Base-by-base conservation (phyloP, 1,140 invertebrate species). In the Lethrus apterus region DNA sequence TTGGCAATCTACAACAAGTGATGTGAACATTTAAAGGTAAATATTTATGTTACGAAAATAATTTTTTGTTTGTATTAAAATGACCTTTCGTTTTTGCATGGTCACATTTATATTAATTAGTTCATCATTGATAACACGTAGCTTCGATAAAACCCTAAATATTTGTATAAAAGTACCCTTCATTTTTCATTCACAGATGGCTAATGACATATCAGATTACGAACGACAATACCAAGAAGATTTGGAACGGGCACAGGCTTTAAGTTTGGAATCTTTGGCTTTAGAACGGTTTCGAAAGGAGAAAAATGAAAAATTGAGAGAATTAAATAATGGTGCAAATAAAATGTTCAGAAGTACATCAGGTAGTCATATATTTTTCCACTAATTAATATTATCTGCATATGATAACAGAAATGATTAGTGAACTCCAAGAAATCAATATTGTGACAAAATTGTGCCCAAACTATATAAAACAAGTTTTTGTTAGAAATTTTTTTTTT, bases 171-270 rank as follows among this genome's bases (percentile, higher is more conserved):
- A n/a, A n/a, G n/a, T n/a, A n/a, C n/a, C n/a, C n/a, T n/a, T n/a
- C n/a, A n/a, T n/a, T n/a, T n/a, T n/a, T n/a, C n/a, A n/a, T n/a
- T n/a, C n/a, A n/a, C n/a, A n/a, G n/a, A 73, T 73, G 71, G 71
- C 71, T 51, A 67, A 67, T 50, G 69, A 62, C 42, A 57, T 55
- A 51, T 62, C 68, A 51, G 83, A 87, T 62, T 84, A 83, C 72
- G 87, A 90, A 57, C 77, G 79, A 55, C 80, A 89, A 64, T 90
- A 85, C 64, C 74, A 87, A 70, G 83, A 86, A 53, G 87, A 92
- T 64, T 69, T 92, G 60, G 87, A 89, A 67, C 80, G 81, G 60
- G 88, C 88, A 4, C 85, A 84, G 64, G 86, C 86, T 41, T 68
- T 92, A 15, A 90, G 87, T 69, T 73, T 92, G 57, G 87, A 90